These are phyloP conservation scores for Rhinella marina DNA, from an alignment of 2,797 vertebrate species.

Conservation along the genomic window DNA sequence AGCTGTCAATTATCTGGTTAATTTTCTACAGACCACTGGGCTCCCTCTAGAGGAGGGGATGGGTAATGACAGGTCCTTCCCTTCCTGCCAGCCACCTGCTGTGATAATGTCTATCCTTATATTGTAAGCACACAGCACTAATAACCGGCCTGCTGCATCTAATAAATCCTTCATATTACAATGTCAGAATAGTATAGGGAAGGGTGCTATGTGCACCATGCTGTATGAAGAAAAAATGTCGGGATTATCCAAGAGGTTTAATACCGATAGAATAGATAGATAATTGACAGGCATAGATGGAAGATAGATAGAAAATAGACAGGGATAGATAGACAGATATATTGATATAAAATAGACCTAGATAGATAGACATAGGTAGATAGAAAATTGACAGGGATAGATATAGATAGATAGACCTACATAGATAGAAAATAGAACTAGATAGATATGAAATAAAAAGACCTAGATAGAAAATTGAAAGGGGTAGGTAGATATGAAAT, in stretches of 20 bases:
- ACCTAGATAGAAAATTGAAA: not conserved
- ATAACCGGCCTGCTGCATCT: not conserved
- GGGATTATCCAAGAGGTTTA: not conserved
- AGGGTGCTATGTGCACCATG: no score
- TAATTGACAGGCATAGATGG: not conserved
- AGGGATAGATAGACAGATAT: not conserved
- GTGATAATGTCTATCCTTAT: not conserved
- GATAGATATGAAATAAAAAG: not conserved
- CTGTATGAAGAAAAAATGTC: not conserved
- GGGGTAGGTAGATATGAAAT: not conserved
- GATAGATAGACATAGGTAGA: not conserved
- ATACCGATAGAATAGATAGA: no score
- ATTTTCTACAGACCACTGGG: not conserved
- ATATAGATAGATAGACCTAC: not conserved
- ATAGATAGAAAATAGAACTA: not conserved
- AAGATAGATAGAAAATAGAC: no score
- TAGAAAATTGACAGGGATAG: no score
- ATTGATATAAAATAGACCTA: not conserved
- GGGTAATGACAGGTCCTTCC: not conserved
- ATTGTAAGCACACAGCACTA: not conserved
- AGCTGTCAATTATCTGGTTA: slow-evolving; percentile 18
- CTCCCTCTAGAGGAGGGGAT: slow-evolving; percentile 46
- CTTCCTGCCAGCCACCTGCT: not conserved
- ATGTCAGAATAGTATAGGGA: no score
- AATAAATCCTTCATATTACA: not conserved